phyloP scores from a whole-genome alignment of 2,113 vertebrate species.

The Perccottus glenii region DNA sequence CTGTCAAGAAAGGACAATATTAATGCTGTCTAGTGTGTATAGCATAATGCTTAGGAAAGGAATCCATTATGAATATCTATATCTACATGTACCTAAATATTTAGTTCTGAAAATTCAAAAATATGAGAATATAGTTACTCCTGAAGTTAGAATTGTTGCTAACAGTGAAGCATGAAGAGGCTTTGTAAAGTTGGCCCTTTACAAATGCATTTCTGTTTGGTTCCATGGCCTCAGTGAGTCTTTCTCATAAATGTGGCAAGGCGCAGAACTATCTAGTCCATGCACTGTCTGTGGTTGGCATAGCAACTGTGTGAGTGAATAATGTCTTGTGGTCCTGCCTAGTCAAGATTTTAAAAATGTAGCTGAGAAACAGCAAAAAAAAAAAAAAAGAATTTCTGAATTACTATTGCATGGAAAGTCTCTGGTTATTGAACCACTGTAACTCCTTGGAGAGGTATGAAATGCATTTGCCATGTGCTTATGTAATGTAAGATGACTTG shows the following conservation, averaged over 20 bases:
- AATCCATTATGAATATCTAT: constrained; percentile 69
- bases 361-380: constrained; percentile 57
- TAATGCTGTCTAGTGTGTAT: constrained; percentile 57
- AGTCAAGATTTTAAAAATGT: constrained; percentile 68
- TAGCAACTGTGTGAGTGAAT: constrained; percentile 73
- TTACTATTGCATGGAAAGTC: constrained; percentile 78
- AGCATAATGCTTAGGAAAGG: constrained; percentile 64
- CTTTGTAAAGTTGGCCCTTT: constrained; percentile 57
- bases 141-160: constrained; percentile 69
- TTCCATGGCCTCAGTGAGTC: constrained; percentile 46
- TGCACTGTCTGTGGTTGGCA: constrained; percentile 67
- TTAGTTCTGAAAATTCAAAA: constrained; percentile 59
- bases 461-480: constrained; percentile 74
- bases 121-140: constrained; percentile 60
- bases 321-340: constrained; percentile 72
- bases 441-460: constrained; percentile 71
- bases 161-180: constrained; percentile 59
- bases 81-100: constrained; percentile 72
- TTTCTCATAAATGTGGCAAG: constrained; percentile 47
- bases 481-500: constrained; percentile 80
- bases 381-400: constrained; percentile 40
- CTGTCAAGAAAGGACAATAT: constrained; percentile 56
- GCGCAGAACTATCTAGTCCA: constrained; percentile 42
- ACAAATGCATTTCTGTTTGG: constrained; percentile 65
- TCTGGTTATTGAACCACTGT: constrained; percentile 70